Evolutionary conservation across 2,888 invertebrate genomes (phyloP), one percentile per base, ranked within the genome.

Genomic region (Brachyptera risi): DNA sequence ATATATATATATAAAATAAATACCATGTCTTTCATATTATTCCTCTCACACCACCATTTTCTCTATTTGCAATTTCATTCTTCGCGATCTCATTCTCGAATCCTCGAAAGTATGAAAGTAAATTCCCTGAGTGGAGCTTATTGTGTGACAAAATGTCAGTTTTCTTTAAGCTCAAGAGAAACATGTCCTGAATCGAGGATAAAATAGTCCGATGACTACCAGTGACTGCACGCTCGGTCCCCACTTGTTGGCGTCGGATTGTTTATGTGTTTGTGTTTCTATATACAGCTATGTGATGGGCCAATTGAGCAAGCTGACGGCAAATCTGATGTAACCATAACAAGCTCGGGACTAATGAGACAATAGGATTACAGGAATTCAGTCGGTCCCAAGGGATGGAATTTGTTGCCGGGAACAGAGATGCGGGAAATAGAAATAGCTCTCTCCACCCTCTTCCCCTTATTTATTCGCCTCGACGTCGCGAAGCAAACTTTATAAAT

Each of bases 371-470:
- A 58, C 50, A 60, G 21, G 31, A 50, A 21, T 47, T 37, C 50
- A 27, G 11, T 50, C 58, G 40, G 21, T 27, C 37, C 27, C 23
- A 27, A 17, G 67, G 65, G 66, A 63, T 61, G 66, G 66, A 56
- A 56, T 59, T 63, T 44, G 19, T 21, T 44, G 44, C 19, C 44
- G 31, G 31, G 31, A 31, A 31, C 11, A 38, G n/a, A n/a, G n/a
- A n/a, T 31, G 31, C 31, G 11, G 31, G 31, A 11, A 11, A 31
- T 31, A 31, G 7, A 31, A 31, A 31, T 31, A 5, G 7, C 31
- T 31, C 5, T 7, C 11, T 11, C 31, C 31, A 31, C n/a, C n/a
- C n/a, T n/a, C n/a, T n/a, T n/a, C n/a, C n/a, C n/a, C n/a, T n/a
- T n/a, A n/a, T n/a, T n/a, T n/a, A n/a, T n/a, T n/a, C n/a, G n/a